These are phyloP conservation scores for Caenorhabditis drosophilae DNA, from an alignment of 2,888 invertebrate species.

Conservation along the genomic window DNA sequence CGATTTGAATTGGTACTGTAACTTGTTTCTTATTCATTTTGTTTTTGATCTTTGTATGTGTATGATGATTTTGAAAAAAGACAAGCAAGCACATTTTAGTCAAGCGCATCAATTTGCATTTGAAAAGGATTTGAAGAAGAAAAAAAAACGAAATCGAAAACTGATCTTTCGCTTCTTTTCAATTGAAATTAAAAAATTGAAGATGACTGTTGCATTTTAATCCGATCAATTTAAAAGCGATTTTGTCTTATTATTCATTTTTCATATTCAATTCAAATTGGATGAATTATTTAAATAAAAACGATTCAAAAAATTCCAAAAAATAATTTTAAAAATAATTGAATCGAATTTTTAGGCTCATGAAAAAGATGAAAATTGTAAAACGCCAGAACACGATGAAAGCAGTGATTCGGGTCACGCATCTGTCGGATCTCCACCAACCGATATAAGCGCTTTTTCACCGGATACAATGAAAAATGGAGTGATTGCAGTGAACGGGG, in stretches of 20 bases:
- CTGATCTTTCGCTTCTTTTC: no score
- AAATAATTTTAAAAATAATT: neutral
- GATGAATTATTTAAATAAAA: no score
- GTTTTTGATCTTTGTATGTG: neutral
- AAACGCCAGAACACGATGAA: slow-evolving; percentile 47
- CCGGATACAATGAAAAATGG: slow-evolving; percentile 20
- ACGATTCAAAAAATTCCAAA: neutral
- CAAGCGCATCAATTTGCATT: slow-evolving; percentile 38
- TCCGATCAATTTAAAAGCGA: slow-evolving; percentile 6
- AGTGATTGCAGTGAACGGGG: neutral
- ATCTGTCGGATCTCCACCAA: slow-evolving; percentile 44
- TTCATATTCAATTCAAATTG: no score
- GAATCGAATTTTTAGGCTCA: slow-evolving; percentile 28
- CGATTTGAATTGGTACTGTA: no score
- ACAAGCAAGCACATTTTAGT: slow-evolving; percentile 31
- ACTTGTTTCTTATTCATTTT: slow-evolving; percentile 4
- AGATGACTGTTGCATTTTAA: neutral
- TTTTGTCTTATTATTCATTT: slow-evolving; percentile 1
- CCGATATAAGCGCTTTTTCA: slow-evolving; percentile 24
- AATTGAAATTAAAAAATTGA: neutral
- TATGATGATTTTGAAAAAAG: neutral
- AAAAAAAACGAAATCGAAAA: slow-evolving; percentile 24
- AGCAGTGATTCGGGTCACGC: slow-evolving; percentile 57
- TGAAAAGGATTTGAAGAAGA: slow-evolving; percentile 4
- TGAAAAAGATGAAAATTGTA: slow-evolving; percentile 25